Conservation (phyloP, 1,140 invertebrate species). For the Hydropsyche tenuis region DNA sequence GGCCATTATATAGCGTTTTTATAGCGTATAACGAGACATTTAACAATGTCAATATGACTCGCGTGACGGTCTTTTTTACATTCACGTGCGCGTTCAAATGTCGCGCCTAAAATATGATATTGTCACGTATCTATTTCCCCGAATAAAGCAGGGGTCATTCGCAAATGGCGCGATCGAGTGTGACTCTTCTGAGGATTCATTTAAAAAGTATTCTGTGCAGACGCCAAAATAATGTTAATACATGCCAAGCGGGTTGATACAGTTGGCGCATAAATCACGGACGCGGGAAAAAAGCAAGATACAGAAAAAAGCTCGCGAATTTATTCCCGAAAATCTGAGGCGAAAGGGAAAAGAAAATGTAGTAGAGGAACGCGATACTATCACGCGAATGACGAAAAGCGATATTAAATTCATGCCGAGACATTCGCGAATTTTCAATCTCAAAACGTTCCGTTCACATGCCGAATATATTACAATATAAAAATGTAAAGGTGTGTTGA, state of each 20-base stretch:
- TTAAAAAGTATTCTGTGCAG: neutral
- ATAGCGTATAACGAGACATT: conserved; percentile 14
- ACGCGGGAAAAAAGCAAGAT: neutral
- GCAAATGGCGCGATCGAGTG: no score
- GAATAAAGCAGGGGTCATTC: no score
- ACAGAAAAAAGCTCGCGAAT: neutral
- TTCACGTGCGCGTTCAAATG: neutral
- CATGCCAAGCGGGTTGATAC: conserved; percentile 17
- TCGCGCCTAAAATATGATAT: neutral
- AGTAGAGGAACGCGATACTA: neutral
- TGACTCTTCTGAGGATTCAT: no score
- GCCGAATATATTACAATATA: no score
- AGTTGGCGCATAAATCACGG: conserved; percentile 14
- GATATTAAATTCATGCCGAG: conserved; percentile 35
- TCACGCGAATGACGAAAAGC: conserved; percentile 27
- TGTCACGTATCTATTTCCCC: no score
- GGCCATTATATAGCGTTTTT: neutral
- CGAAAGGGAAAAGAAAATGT: neutral
- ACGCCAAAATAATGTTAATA: conserved; percentile 19
- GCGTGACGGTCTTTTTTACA: neutral
- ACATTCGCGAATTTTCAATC: conserved; percentile 19
- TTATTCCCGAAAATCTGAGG: neutral
- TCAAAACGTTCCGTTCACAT: no score
- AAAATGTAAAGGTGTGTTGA: no score
- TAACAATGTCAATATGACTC: conserved; percentile 24